Evolutionary conservation across 1,140 invertebrate species (phyloP), one percentile per base, ranked within the genome.

Genomic region (Drosophila biarmipes): DNA sequence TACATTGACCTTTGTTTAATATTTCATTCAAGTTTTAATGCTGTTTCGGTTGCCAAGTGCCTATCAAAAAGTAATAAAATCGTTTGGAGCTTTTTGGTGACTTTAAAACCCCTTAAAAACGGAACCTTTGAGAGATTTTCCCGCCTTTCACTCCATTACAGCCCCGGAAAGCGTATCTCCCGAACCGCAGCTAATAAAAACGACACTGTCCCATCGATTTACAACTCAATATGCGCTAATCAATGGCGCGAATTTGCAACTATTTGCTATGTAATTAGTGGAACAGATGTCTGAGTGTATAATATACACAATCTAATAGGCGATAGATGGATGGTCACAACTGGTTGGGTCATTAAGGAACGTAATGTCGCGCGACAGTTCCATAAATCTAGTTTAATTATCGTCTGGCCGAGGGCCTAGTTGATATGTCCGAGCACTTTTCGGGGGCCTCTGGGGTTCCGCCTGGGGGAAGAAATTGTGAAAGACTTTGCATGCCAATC

Each of bases 361-460:
- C 37, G 51, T 66, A 68, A 46, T 72, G 66, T 76, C 56, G 68
- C 55, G 45, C 73, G 48, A 46, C 68, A 46, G 42, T 15, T 17
- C 21, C 35, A 51, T 75, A 79, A 82, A 79, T 84, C 59, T 55
- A 54, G 56, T 67, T 76, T 56, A 61, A 80, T 73, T 76, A 80
- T 27, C 62, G 31, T 42, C 61, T 68, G 46, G 56, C 38, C 35
- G 45, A 14, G 46, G 34, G 46, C 31, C 54, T 63, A 63, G 75
- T 78, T 71, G 56, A 64, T 71, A 66, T 79, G 58, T 64, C 54
- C 12, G 12, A 78, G 42, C 8, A 29, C 24, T 49, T 46, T 49
- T 66, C 42, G 19, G 2, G 10, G 38, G 31, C 10, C 55, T 52
- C 15, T 27, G 7, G 19, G 5, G 56, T 35, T 56, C 55, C 58